These are phyloP conservation scores for Pristionchus arcanus DNA, from an alignment of 2,888 invertebrate species.

Conservation along the genomic window DNA sequence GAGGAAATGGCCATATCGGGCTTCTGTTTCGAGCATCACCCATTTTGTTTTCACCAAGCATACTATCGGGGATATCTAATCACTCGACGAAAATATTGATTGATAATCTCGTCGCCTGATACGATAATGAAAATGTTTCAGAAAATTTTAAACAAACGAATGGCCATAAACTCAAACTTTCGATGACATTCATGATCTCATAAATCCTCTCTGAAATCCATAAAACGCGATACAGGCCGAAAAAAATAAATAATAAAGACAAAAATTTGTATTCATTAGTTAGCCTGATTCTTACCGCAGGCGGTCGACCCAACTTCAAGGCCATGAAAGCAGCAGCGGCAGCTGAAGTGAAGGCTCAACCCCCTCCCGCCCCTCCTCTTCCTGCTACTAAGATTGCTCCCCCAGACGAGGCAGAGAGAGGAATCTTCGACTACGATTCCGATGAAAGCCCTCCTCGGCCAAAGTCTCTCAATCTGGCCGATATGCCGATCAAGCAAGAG, in stretches of 20 bases:
- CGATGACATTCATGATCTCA: background rate
- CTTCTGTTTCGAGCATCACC: background rate
- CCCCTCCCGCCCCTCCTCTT: background rate
- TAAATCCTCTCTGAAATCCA: background rate
- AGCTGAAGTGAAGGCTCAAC: background rate
- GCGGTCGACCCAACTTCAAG: constrained; percentile 35
- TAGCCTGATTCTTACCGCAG: background rate
- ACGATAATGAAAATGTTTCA: background rate
- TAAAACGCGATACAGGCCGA: background rate
- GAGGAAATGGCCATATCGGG: constrained; percentile 25
- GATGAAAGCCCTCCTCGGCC: constrained; percentile 11
- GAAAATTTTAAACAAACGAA: background rate
- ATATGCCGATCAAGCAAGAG: background rate
- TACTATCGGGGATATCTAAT: background rate
- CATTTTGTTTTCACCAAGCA: background rate
- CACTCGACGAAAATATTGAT: background rate
- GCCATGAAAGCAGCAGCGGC: background rate
- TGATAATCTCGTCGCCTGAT: background rate
- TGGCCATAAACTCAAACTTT: constrained; percentile 16
- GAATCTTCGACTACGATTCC: background rate
- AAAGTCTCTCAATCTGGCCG: too few relatives aligned
- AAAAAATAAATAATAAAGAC: background rate
- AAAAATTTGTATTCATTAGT: background rate
- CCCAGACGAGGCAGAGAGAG: background rate
- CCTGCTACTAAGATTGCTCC: background rate